A percentile compares a stretch with the other conserved stretches of the same genome.
Evolutionary conservation across 1,140 invertebrate genomes (phyloP).

Genomic region (Matsumurasca onukii): DNA sequence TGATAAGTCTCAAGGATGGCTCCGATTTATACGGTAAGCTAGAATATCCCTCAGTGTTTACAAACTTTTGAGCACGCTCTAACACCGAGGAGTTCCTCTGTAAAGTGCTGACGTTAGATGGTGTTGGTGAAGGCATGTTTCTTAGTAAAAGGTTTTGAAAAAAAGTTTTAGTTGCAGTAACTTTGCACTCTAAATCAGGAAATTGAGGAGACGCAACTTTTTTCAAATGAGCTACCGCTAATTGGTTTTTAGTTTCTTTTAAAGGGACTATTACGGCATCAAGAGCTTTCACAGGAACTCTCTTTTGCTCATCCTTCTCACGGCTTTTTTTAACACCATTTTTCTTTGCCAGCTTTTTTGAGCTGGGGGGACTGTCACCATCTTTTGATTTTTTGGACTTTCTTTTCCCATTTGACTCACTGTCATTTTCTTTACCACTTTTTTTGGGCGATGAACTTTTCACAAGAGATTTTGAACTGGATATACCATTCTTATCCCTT

Average conservation of each 20-base stretch:
- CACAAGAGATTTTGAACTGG: slow-evolving; percentile 32
- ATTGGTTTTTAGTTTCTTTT: not conserved
- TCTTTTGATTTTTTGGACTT: slow-evolving; percentile 39
- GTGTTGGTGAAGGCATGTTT: slow-evolving; percentile 45
- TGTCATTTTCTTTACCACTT: slow-evolving; percentile 39
- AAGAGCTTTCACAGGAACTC: not conserved
- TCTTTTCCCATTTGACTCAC: slow-evolving; percentile 44
- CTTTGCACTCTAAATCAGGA: slow-evolving; percentile 18
- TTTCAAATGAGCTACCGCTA: slow-evolving; percentile 2
- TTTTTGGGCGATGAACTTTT: slow-evolving; percentile 41
- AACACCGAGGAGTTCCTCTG: slow-evolving; percentile 56
- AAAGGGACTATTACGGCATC: not conserved
- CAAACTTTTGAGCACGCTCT: slow-evolving; percentile 62
- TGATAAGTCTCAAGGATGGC: slow-evolving; percentile 57
- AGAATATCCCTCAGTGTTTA: slow-evolving; percentile 7
- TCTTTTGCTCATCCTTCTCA: slow-evolving; percentile 23
- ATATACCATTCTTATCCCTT: slow-evolving; percentile 34
- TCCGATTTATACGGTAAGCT: slow-evolving; percentile 49
- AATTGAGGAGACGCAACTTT: not conserved
- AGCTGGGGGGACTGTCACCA: slow-evolving; percentile 35
- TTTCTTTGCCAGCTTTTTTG: slow-evolving; percentile 43
- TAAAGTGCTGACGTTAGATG: slow-evolving; percentile 44
- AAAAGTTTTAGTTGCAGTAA: slow-evolving; percentile 60
- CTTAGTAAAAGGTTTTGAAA: slow-evolving; percentile 69
- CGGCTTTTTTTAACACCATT: slow-evolving; percentile 34